Conservation (phyloP, 2,113 vertebrate genomes). For the Butastur rufipennis region DNA sequence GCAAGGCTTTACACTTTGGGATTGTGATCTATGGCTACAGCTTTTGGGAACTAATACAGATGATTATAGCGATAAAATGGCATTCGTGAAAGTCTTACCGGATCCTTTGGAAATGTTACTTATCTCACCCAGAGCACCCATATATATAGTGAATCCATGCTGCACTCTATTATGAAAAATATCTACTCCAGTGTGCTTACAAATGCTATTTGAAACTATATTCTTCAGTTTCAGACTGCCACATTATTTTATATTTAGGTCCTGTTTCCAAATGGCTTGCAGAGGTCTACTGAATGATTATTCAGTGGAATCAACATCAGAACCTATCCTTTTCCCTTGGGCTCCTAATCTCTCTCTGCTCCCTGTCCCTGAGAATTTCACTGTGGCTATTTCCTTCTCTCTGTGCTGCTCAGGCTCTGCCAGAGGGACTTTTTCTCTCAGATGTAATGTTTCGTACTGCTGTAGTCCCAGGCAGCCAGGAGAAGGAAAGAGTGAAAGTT, state of each 20-base stretch:
- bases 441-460: background rate
- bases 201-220: slow-evolving; percentile 3
- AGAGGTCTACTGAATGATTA: background rate
- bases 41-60: background rate
- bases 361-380: background rate
- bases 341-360: slow-evolving; percentile 2
- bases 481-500: background rate
- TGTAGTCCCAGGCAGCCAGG: background rate
- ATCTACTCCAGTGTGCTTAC: background rate
- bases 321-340: background rate
- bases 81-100: background rate
- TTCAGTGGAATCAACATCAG: background rate
- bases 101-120: background rate
- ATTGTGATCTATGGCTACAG: background rate
- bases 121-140: background rate
- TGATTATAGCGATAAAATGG: background rate
- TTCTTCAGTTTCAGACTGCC: background rate
- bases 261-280: background rate
- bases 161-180: background rate
- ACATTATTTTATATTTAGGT: background rate
- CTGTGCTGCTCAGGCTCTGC: background rate
- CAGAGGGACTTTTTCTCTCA: background rate
- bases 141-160: background rate
- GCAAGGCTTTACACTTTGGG: background rate
- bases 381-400: background rate